These are phyloP conservation scores for Ylistrum balloti DNA, from an alignment of 1,140 invertebrate species.

Conservation along the genomic window DNA sequence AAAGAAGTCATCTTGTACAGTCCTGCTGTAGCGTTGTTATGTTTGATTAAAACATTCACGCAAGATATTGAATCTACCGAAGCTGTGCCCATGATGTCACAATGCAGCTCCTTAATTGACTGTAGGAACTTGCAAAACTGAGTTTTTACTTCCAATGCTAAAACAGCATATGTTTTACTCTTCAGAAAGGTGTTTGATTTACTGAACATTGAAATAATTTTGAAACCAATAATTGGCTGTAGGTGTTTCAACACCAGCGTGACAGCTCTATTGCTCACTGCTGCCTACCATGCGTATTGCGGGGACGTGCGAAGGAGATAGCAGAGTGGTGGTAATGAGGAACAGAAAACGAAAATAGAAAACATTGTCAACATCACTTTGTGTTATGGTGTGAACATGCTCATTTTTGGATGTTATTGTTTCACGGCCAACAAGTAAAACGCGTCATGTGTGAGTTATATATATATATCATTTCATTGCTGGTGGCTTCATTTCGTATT, in stretches of 20 bases:
- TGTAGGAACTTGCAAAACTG: background rate
- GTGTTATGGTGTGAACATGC: background rate
- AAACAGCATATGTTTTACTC: background rate
- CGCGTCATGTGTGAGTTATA: no score
- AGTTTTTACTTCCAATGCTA: background rate
- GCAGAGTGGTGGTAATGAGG: background rate
- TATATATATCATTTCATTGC: no score
- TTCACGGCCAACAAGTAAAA: background rate
- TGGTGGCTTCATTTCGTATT: background rate
- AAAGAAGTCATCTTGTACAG: background rate
- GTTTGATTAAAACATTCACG: slow-evolving; percentile 5
- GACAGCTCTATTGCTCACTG: background rate
- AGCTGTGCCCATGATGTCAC: background rate
- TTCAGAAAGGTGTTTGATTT: background rate
- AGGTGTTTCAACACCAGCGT: background rate
- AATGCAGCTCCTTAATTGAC: background rate
- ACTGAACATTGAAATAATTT: background rate
- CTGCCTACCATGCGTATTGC: background rate
- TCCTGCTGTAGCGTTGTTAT: background rate
- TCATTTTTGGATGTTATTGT: background rate
- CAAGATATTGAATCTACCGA: background rate
- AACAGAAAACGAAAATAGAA: background rate
- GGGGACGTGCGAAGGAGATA: background rate
- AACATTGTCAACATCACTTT: slow-evolving; percentile 7
- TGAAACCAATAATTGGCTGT: background rate